Base-by-base conservation (phyloP, 1,140 invertebrate genomes). In the Temnothorax curvispinosus region DNA sequence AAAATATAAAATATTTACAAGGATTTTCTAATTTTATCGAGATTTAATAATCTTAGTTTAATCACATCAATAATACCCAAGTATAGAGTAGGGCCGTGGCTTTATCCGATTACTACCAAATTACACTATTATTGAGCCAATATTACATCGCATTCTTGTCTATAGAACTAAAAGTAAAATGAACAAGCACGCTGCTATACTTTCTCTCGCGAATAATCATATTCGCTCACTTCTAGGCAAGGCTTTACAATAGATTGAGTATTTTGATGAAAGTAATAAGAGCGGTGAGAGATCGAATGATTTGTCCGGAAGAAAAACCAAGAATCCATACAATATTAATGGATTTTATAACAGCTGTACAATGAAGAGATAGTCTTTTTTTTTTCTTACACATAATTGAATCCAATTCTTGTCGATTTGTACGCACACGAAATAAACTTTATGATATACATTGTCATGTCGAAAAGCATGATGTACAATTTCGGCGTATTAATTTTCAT, bases 1-100 rank as follows among this genome's bases (percentile, higher is more conserved):
- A 95, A 95, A 95, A 95, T 95, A 95, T 95, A 95, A 94, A 95
- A 93, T 95, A 95, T 95, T 94, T 95, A 95, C 94, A 95, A 93
- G 91, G 92, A 95, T 95, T 94, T 94, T 94, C 91, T 94, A 94
- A 92, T 93, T 94, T 94, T 92, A 91, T 91, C 90, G 89, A 94
- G 91, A 93, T 93, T 94, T 94, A 92, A 93, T 92, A 91, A 94
- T 88, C 92, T 93, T 94, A 93, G 75, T 95, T 94, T 90, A 93
- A 94, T 95, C 94, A 94, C 94, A 95, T 94, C 90, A 92, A 94
- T 94, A 94, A 93, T 94, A 94, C 92, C 92, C 91, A 93, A 93
- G 92, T 89, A 92, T 91, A 90, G 77, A 81, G 87, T 87, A 91
- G 91, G 90, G 91, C 91, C 92, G 90, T 91, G 92, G 92, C 90